Base-by-base conservation (phyloP, 2,797 vertebrate genomes). In the Mormyrops boulengeri region DNA sequence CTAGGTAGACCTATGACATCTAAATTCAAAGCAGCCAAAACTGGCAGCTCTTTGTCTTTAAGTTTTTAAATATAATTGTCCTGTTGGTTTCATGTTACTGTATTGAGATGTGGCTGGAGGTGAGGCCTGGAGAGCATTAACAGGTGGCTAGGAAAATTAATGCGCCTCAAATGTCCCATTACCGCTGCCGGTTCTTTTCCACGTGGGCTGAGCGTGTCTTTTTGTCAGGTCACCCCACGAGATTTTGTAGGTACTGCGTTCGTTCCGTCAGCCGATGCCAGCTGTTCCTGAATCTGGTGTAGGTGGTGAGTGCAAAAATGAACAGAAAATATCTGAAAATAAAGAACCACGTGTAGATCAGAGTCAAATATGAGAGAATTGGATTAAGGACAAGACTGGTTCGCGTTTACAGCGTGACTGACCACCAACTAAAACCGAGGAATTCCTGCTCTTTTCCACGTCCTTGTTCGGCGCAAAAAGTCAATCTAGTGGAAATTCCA, bases 141-240 rank as follows among this genome's bases (percentile, higher is more conserved):
- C 6, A 41, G 38, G 30, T 12, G 26, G 34, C 73, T 44, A 80
- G 38, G 73, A 44, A 80, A 47, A 80, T 80, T 2, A 80, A 6
- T 8, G 14, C 6, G 7, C 44, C 73, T 49, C 19, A 50, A 8
- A 12, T 49, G 19, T 11, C 89, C 91, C 94, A 92, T 91, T 94
- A 94, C 95, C 94, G 94, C 94, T 2, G 2, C 11, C 94, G 94
- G 95, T 94, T 94, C 22, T 50, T 85, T 62, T 92, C 90, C 49
- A 93, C 93, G 93, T 94, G 94, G 93, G 94, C 87, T 94, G 95
- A 93, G 82, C 26, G 4, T 84, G 19, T 85, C 17, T n/a, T 47
- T 84, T n/a, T 84, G 17, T 84, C n/a, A 22, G 44, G 38, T n/a
- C 7, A 8, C 44, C 8, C n/a, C 17, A 44, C 6, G 3, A 11